Base-by-base conservation (phyloP, 1,140 invertebrate species). In the Hyles vespertilio region DNA sequence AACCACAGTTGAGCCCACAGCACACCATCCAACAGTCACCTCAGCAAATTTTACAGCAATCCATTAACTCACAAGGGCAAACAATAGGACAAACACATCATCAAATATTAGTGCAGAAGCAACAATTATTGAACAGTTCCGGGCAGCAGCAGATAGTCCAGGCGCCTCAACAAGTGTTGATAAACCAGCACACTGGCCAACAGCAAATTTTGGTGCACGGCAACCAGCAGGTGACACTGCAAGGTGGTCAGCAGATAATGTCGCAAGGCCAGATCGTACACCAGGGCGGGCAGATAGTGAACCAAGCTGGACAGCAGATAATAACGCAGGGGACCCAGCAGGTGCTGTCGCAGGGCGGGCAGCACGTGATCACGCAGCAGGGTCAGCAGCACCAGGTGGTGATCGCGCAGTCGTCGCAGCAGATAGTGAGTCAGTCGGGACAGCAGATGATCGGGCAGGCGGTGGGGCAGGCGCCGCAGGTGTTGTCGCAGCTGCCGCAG, bases 81-180 rank as follows among this genome's bases (percentile, higher is more conserved):
- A 56, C 69, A 22, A 72, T 84, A 56, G 72, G 70, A 12, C 82
- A 84, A 56, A 84, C 81, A 33, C 86, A 88, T 57, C 88, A 89
- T 64, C 89, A 89, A 68, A 89, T 90, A 67, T 65, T 90, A 32
- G 86, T 89, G 3, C 89, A 90, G 59, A 87, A 89, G 52, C 89
- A 90, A 56, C 89, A 88, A 57, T 59, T 87, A 11, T 58, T 86
- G n/a, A 80, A 75, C 57, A 70, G 72, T 50, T 72, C 77, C 46
- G 82, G 81, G 3, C 84, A 89, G 50, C 89, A 90, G 45, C 89
- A 88, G 57, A 79, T 87, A 64, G 85, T 87, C 0, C 80, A 84
- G 72, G 80, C 68, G 4, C 83, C 84, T 57, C 84, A 88, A 50
- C 82, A 88, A 68, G 82, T 88, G 36, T 63, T 87, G 33, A 87